phyloP scores from a whole-genome alignment of 2,797 vertebrate species.

The Poecile montanus region DNA sequence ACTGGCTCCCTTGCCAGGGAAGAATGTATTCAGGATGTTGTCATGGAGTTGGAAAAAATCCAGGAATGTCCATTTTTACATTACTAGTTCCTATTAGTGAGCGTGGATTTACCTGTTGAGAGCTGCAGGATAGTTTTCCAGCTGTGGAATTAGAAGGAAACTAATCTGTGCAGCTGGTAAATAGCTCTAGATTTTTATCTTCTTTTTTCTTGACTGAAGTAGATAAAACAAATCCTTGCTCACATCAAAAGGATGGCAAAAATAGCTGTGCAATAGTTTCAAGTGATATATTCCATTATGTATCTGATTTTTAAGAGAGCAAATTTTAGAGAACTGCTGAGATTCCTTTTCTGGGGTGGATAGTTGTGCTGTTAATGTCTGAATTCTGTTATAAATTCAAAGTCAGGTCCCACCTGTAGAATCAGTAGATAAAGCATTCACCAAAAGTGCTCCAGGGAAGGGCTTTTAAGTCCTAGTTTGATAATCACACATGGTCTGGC shows the following conservation, averaged over 20 bases:
- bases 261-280: background rate
- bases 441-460: constrained; percentile 27
- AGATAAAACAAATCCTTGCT: background rate
- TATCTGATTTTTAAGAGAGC: background rate
- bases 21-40: background rate
- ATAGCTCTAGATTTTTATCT: background rate
- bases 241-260: background rate
- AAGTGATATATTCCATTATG: background rate
- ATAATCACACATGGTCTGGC: background rate
- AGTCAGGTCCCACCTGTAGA: background rate
- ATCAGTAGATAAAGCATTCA: constrained; percentile 10
- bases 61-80: background rate
- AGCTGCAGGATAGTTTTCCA: background rate
- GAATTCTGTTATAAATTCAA: background rate
- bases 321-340: background rate
- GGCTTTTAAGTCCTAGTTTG: background rate
- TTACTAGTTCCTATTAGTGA: background rate
- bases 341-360: background rate
- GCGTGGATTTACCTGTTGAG: background rate
- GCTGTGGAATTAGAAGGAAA: background rate
- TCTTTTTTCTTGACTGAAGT: background rate
- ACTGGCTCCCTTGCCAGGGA: background rate
- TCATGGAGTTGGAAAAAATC: background rate
- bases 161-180: background rate
- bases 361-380: background rate